Conservation (phyloP, 2,797 vertebrate species). For the Argya squamiceps region DNA sequence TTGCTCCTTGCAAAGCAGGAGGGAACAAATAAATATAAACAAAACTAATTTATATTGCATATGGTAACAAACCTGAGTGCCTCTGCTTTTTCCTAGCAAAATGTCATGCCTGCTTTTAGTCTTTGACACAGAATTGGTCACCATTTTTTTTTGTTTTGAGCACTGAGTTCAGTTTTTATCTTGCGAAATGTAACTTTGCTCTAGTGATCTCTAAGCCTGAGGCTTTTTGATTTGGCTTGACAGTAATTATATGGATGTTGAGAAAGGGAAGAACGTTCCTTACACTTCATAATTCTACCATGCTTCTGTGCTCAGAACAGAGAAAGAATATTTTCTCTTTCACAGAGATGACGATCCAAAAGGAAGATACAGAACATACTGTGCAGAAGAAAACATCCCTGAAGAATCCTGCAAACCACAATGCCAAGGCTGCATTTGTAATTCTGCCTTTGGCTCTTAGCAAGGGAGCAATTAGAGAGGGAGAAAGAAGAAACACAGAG, state of each 20-base stretch:
- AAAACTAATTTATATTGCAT: constrained; percentile 15
- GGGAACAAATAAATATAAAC: constrained; percentile 24
- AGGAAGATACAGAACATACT: constrained; percentile 45
- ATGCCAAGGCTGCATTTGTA: background rate
- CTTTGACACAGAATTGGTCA: constrained; percentile 73
- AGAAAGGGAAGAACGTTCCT: constrained; percentile 64
- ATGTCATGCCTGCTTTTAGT: constrained; percentile 63
- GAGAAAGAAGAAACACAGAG: background rate
- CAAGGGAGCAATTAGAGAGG: background rate
- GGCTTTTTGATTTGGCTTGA: constrained; percentile 77
- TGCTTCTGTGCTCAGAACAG: constrained; percentile 66
- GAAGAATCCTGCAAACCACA: constrained; percentile 12
- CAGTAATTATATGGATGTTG: constrained; percentile 77
- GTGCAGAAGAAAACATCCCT: constrained; percentile 49
- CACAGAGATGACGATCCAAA: background rate
- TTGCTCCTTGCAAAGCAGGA: background rate
- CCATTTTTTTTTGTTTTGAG: constrained; percentile 70
- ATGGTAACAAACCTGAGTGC: background rate
- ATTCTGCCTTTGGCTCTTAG: constrained; percentile 38
- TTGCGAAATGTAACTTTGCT: constrained; percentile 76
- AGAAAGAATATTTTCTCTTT: constrained; percentile 41
- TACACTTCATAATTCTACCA: constrained; percentile 65
- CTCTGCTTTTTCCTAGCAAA: constrained; percentile 56
- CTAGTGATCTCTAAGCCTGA: constrained; percentile 72
- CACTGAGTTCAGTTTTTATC: constrained; percentile 74